Percentiles rank a stretch among this genome's conserved stretches.
These are phyloP conservation scores for Colletes gigas DNA, from an alignment of 1,140 invertebrate genomes.

Conservation along the genomic window DNA sequence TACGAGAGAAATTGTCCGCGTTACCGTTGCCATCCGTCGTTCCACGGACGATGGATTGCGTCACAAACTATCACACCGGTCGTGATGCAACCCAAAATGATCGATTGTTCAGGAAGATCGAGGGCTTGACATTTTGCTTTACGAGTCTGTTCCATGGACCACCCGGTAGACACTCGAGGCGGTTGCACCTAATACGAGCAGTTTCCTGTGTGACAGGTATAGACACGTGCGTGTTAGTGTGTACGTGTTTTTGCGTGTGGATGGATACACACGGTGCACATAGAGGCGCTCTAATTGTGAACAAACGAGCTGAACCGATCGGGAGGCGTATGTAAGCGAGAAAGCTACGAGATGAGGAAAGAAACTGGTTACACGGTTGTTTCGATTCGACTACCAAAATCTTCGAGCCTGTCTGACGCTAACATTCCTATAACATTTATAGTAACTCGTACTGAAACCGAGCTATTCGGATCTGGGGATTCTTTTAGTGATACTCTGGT, in stretches of 20 bases:
- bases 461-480: not conserved
- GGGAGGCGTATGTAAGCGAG: not conserved
- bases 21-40: not conserved
- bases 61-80: conserved; percentile 14
- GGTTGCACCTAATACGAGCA: conserved; percentile 36
- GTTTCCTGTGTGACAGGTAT: conserved; percentile 17
- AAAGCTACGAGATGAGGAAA: not conserved
- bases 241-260: not conserved
- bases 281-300: conserved; percentile 1
- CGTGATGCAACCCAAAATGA: conserved; percentile 54
- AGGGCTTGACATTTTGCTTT: conserved; percentile 55
- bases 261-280: not conserved
- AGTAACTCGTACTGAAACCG: not conserved
- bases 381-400: conserved; percentile 5
- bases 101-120: conserved; percentile 59
- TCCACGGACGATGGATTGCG: conserved; percentile 31
- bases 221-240: not conserved
- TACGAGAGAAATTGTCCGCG: conserved; percentile 43
- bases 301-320: conserved; percentile 1
- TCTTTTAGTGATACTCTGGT: not conserved
- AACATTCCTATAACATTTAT: no score
- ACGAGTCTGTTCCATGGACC: conserved; percentile 48
- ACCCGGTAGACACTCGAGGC: conserved; percentile 60
- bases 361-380: conserved; percentile 27
- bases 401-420: not conserved